These are phyloP conservation scores for Drosophila takahashii DNA, from an alignment of 1,140 invertebrate genomes.

Conservation along the genomic window DNA sequence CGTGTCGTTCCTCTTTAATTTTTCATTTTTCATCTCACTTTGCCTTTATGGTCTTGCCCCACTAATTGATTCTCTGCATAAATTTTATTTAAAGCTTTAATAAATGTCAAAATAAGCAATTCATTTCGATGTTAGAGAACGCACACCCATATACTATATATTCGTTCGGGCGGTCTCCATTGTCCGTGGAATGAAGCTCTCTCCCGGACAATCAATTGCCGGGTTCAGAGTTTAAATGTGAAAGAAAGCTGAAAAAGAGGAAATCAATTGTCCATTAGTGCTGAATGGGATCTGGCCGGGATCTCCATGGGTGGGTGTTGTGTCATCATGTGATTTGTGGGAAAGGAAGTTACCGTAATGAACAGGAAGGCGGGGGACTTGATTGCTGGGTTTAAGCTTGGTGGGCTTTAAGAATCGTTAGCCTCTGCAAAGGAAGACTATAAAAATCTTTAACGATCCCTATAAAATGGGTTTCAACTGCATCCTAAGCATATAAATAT, in stretches of 20 bases:
- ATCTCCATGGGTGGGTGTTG: constrained; percentile 16
- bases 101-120: constrained; percentile 84
- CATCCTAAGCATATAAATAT: too few species aligned
- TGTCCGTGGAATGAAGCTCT: constrained; percentile 71
- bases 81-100: constrained; percentile 84
- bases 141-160: constrained; percentile 39
- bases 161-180: constrained; percentile 1
- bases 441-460: too few species aligned
- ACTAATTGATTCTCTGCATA: constrained; percentile 84
- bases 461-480: not conserved
- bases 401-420: not conserved
- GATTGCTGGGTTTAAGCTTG: not conserved
- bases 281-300: constrained; percentile 2
- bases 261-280: constrained; percentile 43
- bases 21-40: constrained; percentile 15
- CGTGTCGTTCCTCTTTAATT: constrained; percentile 9
- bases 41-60: constrained; percentile 41
- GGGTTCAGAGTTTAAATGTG: constrained; percentile 81
- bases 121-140: constrained; percentile 82
- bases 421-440: too few species aligned
- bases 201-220: constrained; percentile 75
- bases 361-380: not conserved
- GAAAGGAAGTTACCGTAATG: constrained; percentile 4
- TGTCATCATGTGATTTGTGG: not conserved
- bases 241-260: constrained; percentile 42